Conservation (phyloP, 2,888 invertebrate species). For the Scrobipalpa atriplicella region DNA sequence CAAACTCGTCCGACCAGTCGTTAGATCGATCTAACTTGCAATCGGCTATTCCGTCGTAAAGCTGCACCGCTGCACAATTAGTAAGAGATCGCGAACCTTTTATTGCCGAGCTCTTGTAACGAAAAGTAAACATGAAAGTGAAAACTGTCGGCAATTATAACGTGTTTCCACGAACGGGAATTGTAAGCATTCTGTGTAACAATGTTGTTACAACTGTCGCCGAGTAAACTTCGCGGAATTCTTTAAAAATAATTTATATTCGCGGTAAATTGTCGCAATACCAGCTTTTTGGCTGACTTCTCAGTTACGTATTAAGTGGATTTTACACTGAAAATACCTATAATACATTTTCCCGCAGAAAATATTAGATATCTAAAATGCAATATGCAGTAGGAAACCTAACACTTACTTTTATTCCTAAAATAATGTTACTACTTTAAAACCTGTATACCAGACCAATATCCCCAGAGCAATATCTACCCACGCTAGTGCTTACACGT, state of each 20-base stretch:
- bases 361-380: too few relatives aligned
- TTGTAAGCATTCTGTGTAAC: neutral
- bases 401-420: neutral
- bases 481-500: slow-evolving; percentile 37
- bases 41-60: slow-evolving; percentile 11
- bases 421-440: neutral
- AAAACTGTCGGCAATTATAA: neutral
- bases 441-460: slow-evolving; percentile 25
- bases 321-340: too few relatives aligned
- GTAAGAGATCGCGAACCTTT: slow-evolving; percentile 20
- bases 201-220: neutral
- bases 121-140: slow-evolving; percentile 23
- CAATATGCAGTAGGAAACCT: too few relatives aligned
- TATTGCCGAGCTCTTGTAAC: slow-evolving; percentile 27
- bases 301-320: too few relatives aligned
- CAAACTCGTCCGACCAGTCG: neutral
- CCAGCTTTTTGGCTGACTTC: too few relatives aligned
- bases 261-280: too few relatives aligned
- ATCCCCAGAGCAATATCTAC: slow-evolving; percentile 28
- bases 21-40: slow-evolving; percentile 1
- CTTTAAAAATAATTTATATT: neutral
- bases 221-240: neutral
- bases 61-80: slow-evolving; percentile 1
- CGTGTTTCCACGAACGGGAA: neutral
- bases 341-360: too few relatives aligned